These are phyloP conservation scores for Poeciliopsis retropinna DNA, from an alignment of 2,113 vertebrate genomes.

Conservation along the genomic window DNA sequence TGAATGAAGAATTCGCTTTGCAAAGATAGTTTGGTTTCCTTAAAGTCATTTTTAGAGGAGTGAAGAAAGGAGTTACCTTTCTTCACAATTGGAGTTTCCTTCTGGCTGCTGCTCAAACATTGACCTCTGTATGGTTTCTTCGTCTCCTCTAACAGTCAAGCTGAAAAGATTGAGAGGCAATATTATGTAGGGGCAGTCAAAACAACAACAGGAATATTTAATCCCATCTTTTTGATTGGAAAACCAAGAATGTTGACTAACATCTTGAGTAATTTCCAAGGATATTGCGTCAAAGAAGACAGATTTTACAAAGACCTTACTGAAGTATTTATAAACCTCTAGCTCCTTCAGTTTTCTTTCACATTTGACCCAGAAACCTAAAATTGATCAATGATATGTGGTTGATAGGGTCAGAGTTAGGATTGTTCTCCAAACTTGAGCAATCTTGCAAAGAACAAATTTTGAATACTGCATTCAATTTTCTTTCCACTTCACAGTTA, in stretches of 20 bases:
- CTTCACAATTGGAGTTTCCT: slow-evolving; percentile 61
- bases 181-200: background rate
- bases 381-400: background rate
- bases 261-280: background rate
- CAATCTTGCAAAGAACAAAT: no score
- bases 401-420: background rate
- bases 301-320: background rate
- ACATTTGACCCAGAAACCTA: background rate
- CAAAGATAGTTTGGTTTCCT: background rate
- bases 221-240: background rate
- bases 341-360: background rate
- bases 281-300: background rate
- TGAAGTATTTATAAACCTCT: background rate
- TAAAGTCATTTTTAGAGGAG: background rate
- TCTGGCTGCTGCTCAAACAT: slow-evolving; percentile 62
- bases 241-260: background rate
- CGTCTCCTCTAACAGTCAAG: slow-evolving; percentile 74
- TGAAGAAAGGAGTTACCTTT: slow-evolving; percentile 56
- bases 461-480: no score
- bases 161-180: slow-evolving; percentile 27
- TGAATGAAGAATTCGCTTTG: background rate
- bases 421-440: no score
- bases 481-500: no score
- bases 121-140: slow-evolving; percentile 70
- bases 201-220: background rate